Conservation (phyloP, 2,888 invertebrate genomes). For the Drosophila antonietae region DNA sequence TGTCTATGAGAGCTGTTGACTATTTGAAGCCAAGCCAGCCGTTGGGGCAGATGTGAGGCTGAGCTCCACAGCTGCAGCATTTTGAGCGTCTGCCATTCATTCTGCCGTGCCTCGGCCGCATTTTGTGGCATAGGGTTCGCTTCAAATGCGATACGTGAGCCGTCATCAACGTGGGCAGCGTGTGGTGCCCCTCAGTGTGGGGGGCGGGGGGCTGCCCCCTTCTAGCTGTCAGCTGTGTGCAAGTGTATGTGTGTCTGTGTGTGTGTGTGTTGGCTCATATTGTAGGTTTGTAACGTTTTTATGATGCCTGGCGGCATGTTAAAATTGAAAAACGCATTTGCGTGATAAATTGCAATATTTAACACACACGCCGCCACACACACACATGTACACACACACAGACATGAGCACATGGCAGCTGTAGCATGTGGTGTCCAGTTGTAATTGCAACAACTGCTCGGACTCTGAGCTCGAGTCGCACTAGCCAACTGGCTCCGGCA, state of each 20-base stretch:
- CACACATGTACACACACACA: slow-evolving; percentile 29
- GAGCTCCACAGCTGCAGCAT: slow-evolving; percentile 13
- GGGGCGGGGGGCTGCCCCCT: slow-evolving; percentile 12
- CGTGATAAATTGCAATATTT: slow-evolving; percentile 85
- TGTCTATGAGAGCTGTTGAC: slow-evolving; percentile 12
- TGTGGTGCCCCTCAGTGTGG: slow-evolving; percentile 42
- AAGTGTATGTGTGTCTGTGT: slow-evolving; percentile 18
- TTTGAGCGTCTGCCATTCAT: slow-evolving; percentile 27
- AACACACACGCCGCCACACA: slow-evolving; percentile 73
- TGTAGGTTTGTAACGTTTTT: slow-evolving; percentile 80
- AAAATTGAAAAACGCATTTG: slow-evolving; percentile 85
- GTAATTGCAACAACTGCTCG: slow-evolving; percentile 74
- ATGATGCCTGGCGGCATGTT: slow-evolving; percentile 84
- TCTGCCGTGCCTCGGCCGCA: slow-evolving; percentile 18
- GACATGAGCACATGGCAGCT: slow-evolving; percentile 65
- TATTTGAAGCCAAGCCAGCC: slow-evolving; percentile 25
- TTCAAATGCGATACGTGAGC: slow-evolving; percentile 53
- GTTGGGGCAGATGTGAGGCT: slow-evolving; percentile 6
- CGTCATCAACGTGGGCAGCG: slow-evolving; percentile 59
- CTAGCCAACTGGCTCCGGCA: slow-evolving; percentile 47
- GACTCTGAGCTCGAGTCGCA: slow-evolving; percentile 28
- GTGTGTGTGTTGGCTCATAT: slow-evolving; percentile 66
- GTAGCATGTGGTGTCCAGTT: slow-evolving; percentile 77
- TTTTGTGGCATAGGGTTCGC: slow-evolving; percentile 9
- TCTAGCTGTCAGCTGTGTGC: slow-evolving; percentile 11